Evolutionary conservation across 1,140 invertebrate species (phyloP).

Genomic region (Micrasema minimum): DNA sequence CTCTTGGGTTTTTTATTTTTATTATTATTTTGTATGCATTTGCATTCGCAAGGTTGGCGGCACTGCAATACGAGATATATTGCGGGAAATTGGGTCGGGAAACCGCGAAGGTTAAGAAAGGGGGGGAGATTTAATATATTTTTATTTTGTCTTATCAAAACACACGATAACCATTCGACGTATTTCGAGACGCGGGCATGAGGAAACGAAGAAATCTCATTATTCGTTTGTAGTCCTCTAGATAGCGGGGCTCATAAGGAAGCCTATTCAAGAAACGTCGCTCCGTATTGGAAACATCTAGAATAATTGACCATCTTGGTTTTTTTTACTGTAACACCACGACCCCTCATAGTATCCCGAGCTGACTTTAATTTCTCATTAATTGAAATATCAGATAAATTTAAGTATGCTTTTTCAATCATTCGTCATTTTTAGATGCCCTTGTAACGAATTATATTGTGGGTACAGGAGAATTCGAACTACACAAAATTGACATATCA

Average conservation of each 20-base stretch:
- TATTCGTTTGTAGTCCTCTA: constrained; percentile 11
- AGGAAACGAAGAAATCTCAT: constrained; percentile 18
- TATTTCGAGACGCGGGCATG: constrained; percentile 22
- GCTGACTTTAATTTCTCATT: too few relatives aligned
- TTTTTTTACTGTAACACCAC: too few relatives aligned
- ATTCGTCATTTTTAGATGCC: too few relatives aligned
- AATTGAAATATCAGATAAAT: too few relatives aligned
- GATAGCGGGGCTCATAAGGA: constrained; percentile 8
- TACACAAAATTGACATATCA: too few relatives aligned
- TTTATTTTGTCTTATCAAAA: constrained; percentile 53
- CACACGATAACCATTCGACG: constrained; percentile 50
- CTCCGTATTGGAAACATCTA: too few relatives aligned
- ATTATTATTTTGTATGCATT: constrained; percentile 49
- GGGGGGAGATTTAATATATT: too few relatives aligned
- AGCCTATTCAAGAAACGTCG: not conserved
- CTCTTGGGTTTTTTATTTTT: constrained; percentile 39
- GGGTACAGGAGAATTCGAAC: too few relatives aligned
- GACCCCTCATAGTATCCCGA: too few relatives aligned
- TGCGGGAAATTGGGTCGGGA: constrained; percentile 46
- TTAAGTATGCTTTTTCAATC: too few relatives aligned
- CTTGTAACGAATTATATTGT: too few relatives aligned
- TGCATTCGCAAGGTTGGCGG: constrained; percentile 52
- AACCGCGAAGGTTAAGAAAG: constrained; percentile 4
- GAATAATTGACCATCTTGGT: too few relatives aligned
- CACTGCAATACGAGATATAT: constrained; percentile 53